Percentiles rank a stretch among this genome's conserved stretches.
These are phyloP conservation scores for Pyrocephalus nanus DNA, from an alignment of 2,797 vertebrate species.

Conservation along the genomic window DNA sequence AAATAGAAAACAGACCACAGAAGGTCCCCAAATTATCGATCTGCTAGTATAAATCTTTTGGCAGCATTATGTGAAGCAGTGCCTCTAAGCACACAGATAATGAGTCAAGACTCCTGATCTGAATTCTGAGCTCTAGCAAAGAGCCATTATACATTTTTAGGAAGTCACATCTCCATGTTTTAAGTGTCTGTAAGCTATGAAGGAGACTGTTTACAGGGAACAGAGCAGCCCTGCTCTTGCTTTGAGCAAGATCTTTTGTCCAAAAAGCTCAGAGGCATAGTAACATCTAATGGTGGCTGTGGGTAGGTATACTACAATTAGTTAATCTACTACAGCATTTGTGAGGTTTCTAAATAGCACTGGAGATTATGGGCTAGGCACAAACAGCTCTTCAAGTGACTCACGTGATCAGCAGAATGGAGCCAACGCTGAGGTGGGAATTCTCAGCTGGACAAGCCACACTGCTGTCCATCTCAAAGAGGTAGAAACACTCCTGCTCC, in stretches of 20 bases:
- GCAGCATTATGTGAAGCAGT: background rate
- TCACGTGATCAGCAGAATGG: slow-evolving; percentile 91
- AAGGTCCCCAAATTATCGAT: background rate
- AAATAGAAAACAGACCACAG: background rate
- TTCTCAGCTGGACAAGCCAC: slow-evolving; percentile 82
- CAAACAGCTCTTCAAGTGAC: slow-evolving; percentile 53
- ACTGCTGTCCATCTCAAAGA: slow-evolving; percentile 91
- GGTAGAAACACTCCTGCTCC: slow-evolving; percentile 86
- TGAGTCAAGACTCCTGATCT: background rate
- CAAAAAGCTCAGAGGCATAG: background rate
- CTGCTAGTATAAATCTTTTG: background rate
- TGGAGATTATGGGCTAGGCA: background rate
- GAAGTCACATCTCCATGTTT: background rate
- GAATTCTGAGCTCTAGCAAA: background rate
- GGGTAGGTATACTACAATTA: background rate
- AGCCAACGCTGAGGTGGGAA: slow-evolving; percentile 86
- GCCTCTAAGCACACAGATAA: background rate
- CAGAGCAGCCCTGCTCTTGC: background rate
- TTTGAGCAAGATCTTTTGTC: background rate
- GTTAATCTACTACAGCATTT: background rate
- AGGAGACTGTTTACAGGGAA: background rate
- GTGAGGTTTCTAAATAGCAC: background rate
- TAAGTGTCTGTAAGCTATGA: background rate
- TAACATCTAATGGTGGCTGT: background rate
- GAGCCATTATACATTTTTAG: background rate